Base-by-base conservation (phyloP, 2,888 invertebrate genomes). In the Drosophila neotestacea region DNA sequence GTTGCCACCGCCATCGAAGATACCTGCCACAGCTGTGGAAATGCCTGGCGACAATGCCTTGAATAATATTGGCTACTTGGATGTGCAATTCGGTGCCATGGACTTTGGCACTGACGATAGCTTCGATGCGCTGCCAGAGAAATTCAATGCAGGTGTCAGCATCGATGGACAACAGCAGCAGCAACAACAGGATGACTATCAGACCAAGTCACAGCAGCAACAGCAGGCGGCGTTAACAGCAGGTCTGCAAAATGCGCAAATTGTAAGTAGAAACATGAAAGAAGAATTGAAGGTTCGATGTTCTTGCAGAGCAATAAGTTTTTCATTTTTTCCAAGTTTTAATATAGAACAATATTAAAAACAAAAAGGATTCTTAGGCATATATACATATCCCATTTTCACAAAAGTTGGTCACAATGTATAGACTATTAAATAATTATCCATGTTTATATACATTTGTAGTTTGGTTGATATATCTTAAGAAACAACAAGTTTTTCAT, bases 21-120 rank as follows among this genome's bases (percentile, higher is more conserved):
- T 99, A 90, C 98, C 98, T 44, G 94, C 97, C 58, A 96, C 96
- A 64, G 98, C 98, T 27, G 98, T 99, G 41, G 98, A 98, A 93
- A 98, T 98, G 98, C 98, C 98, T 0, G 98, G 97, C 73, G 97
- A 97, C 88, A 85, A 87, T 74, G 94, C 96, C 65, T 93, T 95
- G 11, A 95, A 95, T 69, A 95, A 95, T 76, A 95, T 95, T 77
- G 95, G 94, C 74, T 95, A 96, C 92, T 94, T 98, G 81, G 98
- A 98, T 93, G 97, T 98, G 77, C 98, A 98, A 93, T 98, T 98
- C 93, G 98, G 98, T 36, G 97, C 96, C 4, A 94, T 98, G 81
- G 98, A 98, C 86, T 95, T 95, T 87, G 95, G 95, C 73, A 93
- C 94, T 11, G 93, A 93, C 50, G 93, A 93, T 28, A 83, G 91